Conservation (phyloP, 2,797 vertebrate genomes). For the Siniperca obscura region DNA sequence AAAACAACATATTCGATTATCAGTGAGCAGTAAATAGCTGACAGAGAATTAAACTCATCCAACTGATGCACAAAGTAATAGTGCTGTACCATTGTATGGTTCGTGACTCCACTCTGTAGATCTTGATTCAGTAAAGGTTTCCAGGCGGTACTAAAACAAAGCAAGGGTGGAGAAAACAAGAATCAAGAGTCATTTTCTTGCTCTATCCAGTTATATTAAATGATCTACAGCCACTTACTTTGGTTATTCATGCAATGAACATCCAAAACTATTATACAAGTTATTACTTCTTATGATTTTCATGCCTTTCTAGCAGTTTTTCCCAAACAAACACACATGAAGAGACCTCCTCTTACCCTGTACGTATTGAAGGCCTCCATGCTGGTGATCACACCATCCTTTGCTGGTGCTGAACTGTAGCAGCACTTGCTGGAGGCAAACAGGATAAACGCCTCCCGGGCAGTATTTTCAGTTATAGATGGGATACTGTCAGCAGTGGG, state of each 20-base stretch:
- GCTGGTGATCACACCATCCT: constrained; percentile 76
- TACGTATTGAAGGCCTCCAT: constrained; percentile 85
- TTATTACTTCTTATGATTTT: background rate
- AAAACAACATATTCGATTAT: constrained; percentile 23
- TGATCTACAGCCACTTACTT: background rate
- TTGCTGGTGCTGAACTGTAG: constrained; percentile 80
- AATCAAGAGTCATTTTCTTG: too few relatives aligned
- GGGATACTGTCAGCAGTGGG: constrained; percentile 77
- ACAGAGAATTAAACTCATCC: background rate
- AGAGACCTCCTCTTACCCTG: constrained; percentile 70
- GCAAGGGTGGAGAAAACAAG: background rate
- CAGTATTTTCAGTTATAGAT: constrained; percentile 80
- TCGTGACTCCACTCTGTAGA: constrained; percentile 76
- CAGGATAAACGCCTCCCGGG: constrained; percentile 77
- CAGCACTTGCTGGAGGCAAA: constrained; percentile 84
- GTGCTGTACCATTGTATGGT: constrained; percentile 67
- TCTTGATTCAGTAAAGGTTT: constrained; percentile 83
- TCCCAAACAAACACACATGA: background rate
- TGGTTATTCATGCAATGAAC: background rate
- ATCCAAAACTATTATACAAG: background rate
- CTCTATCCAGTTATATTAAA: background rate
- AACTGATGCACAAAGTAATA: background rate
- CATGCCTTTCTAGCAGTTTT: background rate
- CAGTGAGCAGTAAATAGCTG: background rate
- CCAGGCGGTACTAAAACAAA: constrained; percentile 84